Conservation (phyloP, 2,888 invertebrate genomes). For the Diadegma fenestrale region DNA sequence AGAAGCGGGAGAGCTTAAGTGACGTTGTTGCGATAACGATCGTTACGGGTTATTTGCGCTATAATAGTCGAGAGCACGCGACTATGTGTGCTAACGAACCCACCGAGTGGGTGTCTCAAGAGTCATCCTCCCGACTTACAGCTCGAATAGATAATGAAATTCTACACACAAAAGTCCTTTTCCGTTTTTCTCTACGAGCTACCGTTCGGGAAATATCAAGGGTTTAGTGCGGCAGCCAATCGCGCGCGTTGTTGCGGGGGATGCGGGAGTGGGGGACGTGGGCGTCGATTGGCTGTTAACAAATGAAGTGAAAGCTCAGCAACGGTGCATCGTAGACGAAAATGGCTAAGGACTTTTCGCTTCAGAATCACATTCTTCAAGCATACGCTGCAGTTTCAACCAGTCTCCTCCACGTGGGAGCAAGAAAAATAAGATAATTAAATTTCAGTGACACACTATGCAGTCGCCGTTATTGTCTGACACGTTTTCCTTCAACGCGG, state of each 20-base stretch:
- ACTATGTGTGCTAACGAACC: conserved; percentile 53
- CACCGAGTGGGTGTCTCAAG: conserved; percentile 24
- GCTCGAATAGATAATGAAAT: neutral
- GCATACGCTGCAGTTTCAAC: neutral
- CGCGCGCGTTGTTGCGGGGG: neutral
- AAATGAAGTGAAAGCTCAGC: neutral
- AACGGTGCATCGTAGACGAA: neutral
- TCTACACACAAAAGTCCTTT: neutral
- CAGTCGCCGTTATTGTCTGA: neutral
- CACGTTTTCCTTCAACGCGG: neutral
- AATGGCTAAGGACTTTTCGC: neutral
- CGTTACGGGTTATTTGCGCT: conserved; percentile 74
- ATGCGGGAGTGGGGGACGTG: neutral
- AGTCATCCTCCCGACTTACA: neutral
- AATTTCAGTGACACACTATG: neutral
- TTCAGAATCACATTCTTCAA: neutral
- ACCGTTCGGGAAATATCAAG: neutral
- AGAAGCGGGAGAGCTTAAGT: conserved; percentile 66
- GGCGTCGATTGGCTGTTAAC: neutral
- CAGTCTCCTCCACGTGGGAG: neutral
- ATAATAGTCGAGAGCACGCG: conserved; percentile 56
- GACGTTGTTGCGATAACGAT: conserved; percentile 65
- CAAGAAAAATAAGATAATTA: neutral
- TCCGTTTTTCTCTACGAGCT: neutral
- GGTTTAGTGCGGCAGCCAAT: neutral